A percentile compares a stretch with the other conserved stretches of the same genome.
Evolutionary conservation across 1,140 invertebrate genomes (phyloP).

Genomic region (Drosophila pandora): DNA sequence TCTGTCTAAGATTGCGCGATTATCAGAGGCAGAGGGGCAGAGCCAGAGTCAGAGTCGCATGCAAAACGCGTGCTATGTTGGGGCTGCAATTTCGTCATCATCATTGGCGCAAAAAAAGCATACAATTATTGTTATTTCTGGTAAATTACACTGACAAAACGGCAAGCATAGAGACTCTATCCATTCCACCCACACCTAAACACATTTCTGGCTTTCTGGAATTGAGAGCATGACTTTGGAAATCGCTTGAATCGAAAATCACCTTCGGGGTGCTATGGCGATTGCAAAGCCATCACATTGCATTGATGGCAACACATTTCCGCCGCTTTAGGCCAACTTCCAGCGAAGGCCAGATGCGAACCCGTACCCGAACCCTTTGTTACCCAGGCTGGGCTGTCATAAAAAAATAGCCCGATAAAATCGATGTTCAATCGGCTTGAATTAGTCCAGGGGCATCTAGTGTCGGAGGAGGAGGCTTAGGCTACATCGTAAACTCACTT

Average conservation of each 20-base stretch:
- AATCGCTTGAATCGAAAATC: conserved; percentile 17
- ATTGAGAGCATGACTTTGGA: conserved; percentile 47
- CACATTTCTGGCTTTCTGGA: conserved; percentile 16
- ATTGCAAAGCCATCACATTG: conserved; percentile 50
- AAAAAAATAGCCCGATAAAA: conserved; percentile 67
- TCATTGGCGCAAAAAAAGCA: conserved; percentile 33
- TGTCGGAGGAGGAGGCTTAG: background rate
- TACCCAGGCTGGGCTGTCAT: conserved; percentile 15
- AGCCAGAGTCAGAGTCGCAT: conserved; percentile 32
- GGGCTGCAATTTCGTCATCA: conserved; percentile 70
- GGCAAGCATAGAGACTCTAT: background rate
- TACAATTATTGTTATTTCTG: conserved; percentile 49
- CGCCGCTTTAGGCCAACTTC: conserved; percentile 51
- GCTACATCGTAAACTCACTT: conserved; percentile 64
- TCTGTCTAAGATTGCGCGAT: conserved; percentile 61
- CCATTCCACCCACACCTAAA: background rate
- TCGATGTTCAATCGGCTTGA: conserved; percentile 68
- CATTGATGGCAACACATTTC: conserved; percentile 55
- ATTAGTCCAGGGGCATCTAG: conserved; percentile 55
- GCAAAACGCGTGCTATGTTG: conserved; percentile 72
- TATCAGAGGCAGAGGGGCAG: conserved; percentile 40
- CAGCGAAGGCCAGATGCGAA: conserved; percentile 53
- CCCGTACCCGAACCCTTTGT: conserved; percentile 52
- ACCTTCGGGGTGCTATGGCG: conserved; percentile 24
- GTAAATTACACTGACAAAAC: conserved; percentile 50